A percentile compares a stretch with the other conserved stretches of the same genome.
Evolutionary conservation across 2,797 vertebrate species (phyloP).

Genomic region (Esox masquinongy): DNA sequence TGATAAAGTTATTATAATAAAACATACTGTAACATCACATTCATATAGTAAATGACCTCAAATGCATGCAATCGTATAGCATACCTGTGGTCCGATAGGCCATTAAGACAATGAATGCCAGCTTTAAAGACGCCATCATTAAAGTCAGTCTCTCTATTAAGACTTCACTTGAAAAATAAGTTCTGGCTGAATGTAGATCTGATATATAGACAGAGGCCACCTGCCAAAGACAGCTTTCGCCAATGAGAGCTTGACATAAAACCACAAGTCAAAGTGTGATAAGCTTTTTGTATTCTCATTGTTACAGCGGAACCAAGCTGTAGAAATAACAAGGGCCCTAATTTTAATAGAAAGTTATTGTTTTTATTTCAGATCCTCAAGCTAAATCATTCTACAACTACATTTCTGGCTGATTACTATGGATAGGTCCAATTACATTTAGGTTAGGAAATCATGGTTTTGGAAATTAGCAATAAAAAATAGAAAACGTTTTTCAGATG

Average conservation of each 20-base stretch:
- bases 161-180: too few species aligned
- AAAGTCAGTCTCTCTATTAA: not conserved
- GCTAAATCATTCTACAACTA: not conserved
- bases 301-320: not conserved
- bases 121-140: conserved; percentile 52
- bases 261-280: conserved; percentile 18
- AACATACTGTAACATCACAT: not conserved
- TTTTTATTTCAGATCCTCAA: not conserved
- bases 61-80: not conserved
- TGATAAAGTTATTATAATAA: not conserved
- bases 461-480: too few species aligned
- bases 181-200: conserved; percentile 17
- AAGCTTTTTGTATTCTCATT: conserved; percentile 4
- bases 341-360: not conserved
- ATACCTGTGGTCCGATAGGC: conserved; percentile 52
- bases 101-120: conserved; percentile 47
- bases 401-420: not conserved
- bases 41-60: not conserved
- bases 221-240: conserved; percentile 18
- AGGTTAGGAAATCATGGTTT: too few species aligned
- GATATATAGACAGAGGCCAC: conserved; percentile 1
- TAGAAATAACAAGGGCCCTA: not conserved
- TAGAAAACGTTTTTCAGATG: too few species aligned
- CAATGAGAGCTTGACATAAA: conserved; percentile 1
- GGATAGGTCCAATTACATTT: not conserved